phyloP scores from a whole-genome alignment of 2,888 invertebrate species.

The Anthoptus insignis region DNA sequence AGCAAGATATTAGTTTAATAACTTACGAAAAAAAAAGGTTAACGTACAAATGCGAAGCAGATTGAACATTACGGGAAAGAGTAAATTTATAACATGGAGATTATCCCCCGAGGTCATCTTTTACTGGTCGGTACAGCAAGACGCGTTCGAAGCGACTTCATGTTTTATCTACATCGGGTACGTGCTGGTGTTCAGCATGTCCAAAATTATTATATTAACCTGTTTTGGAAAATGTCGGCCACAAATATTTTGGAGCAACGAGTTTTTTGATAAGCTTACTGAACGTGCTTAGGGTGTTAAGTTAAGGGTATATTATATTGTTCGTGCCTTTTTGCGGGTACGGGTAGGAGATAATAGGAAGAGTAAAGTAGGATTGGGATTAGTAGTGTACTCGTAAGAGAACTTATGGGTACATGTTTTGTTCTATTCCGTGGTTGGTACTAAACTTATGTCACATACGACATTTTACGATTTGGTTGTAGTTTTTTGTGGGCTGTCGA shows the following conservation, averaged over 20 bases:
- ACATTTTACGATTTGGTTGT: no score
- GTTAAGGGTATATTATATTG: neutral
- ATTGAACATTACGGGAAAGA: no score
- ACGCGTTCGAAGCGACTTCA: conserved; percentile 67
- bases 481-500: no score
- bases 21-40: no score
- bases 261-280: conserved; percentile 27
- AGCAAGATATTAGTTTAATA: no score
- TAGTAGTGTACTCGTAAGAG: no score
- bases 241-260: conserved; percentile 22
- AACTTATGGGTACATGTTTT: no score
- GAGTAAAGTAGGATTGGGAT: no score
- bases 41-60: no score
- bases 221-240: conserved; percentile 29
- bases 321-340: conserved; percentile 1
- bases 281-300: neutral
- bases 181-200: conserved; percentile 60
- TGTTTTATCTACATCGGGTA: conserved; percentile 78
- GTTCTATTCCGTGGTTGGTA: no score
- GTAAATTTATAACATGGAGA: no score
- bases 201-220: conserved; percentile 37
- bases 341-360: neutral
- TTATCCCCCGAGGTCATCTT: conserved; percentile 54
- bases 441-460: no score
- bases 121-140: conserved; percentile 59